Conservation (phyloP, 2,113 vertebrate genomes). For the Empidonax traillii region DNA sequence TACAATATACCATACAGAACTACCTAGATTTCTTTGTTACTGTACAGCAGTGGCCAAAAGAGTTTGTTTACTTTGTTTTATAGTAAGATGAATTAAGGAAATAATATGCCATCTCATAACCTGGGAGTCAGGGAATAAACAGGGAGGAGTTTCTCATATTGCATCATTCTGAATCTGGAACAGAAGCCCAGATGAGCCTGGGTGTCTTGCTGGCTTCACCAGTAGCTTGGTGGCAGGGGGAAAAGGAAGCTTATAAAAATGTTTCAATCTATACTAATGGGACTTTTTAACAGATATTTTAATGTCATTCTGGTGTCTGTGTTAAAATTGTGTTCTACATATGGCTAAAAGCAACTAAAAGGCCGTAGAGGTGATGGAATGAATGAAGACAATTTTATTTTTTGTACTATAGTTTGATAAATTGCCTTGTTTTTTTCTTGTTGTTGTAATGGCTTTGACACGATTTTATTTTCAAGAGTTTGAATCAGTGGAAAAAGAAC, state of each 20-base stretch:
- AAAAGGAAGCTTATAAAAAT: background rate
- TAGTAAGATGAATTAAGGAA: background rate
- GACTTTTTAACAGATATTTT: background rate
- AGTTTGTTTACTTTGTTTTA: background rate
- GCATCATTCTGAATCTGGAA: background rate
- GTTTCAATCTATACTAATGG: background rate
- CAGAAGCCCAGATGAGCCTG: background rate
- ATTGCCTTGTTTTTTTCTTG: background rate
- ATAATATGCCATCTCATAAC: background rate
- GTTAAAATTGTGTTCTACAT: background rate
- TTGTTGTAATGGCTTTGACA: background rate
- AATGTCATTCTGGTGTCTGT: background rate
- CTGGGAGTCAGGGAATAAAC: background rate
- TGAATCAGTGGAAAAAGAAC: background rate
- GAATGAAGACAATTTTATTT: background rate
- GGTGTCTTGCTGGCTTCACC: background rate
- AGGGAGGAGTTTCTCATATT: background rate
- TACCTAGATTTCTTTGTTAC: background rate
- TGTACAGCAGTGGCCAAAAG: background rate
- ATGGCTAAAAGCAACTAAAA: background rate
- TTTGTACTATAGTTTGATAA: background rate
- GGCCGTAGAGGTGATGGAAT: background rate
- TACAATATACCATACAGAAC: background rate
- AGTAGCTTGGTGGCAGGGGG: background rate
- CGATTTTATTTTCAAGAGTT: background rate